phyloP scores from a whole-genome alignment of 2,113 vertebrate species.

The Upupa epops region DNA sequence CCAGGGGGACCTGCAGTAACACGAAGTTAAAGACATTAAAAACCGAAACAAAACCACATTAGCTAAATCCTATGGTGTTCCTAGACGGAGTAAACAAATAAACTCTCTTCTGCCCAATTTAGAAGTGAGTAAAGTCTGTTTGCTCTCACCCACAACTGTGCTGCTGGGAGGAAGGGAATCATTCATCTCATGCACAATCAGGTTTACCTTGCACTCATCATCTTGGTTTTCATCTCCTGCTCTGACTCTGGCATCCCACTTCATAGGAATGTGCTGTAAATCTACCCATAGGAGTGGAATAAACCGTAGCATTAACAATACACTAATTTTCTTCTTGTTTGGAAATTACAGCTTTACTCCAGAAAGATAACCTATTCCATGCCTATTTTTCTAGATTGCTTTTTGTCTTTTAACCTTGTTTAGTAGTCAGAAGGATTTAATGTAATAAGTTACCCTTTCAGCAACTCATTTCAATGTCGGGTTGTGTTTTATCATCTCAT shows the following conservation, averaged over 20 bases:
- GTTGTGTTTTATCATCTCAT: neutral
- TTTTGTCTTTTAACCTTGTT: neutral
- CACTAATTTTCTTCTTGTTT: neutral
- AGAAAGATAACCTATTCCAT: neutral
- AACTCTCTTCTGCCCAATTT: slow-evolving; percentile 1
- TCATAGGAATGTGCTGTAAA: neutral
- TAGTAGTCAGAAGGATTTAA: too few species aligned
- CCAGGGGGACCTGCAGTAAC: neutral
- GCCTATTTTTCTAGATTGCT: neutral
- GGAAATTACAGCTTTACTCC: neutral
- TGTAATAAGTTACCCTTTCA: slow-evolving; percentile 31
- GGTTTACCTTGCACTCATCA: neutral
- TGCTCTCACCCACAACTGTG: neutral
- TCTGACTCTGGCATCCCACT: neutral
- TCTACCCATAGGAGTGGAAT: neutral
- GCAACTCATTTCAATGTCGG: neutral
- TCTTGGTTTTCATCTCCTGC: neutral
- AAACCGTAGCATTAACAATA: neutral
- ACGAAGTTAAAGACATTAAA: neutral
- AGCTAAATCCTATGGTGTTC: neutral
- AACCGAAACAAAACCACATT: neutral
- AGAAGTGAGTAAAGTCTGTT: slow-evolving; percentile 2
- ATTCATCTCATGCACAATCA: neutral
- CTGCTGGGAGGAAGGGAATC: neutral
- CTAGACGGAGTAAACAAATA: neutral